A percentile compares a stretch with the other conserved stretches of the same genome.
These are phyloP conservation scores for Oryzias celebensis DNA, from an alignment of 2,113 vertebrate genomes.

Conservation along the genomic window DNA sequence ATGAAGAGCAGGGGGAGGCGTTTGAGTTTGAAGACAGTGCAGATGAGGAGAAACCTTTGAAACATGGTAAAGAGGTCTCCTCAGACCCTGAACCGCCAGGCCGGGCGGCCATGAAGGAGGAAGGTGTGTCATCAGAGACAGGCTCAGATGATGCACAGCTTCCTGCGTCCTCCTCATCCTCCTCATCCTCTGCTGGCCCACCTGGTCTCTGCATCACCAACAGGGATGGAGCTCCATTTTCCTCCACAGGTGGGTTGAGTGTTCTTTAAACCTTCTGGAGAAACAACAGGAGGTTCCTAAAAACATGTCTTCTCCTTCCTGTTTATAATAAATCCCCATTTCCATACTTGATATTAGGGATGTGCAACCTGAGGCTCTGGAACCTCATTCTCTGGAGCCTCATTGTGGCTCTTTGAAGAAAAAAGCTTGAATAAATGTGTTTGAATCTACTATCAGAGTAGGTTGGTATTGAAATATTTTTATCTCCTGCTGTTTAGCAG, in stretches of 20 bases:
- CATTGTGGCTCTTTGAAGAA: too few species aligned
- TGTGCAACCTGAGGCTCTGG: too few species aligned
- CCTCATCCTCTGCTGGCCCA: constrained; percentile 46
- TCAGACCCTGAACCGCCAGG: not conserved
- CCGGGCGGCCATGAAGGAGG: constrained; percentile 18
- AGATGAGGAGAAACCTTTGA: constrained; percentile 45
- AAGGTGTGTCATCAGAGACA: constrained; percentile 3
- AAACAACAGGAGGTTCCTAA: too few species aligned
- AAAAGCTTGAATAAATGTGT: too few species aligned
- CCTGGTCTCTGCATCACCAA: constrained; percentile 12
- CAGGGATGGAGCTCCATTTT: constrained; percentile 3
- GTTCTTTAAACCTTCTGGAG: too few species aligned
- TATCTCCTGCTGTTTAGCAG: too few species aligned
- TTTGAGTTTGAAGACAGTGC: constrained; percentile 65
- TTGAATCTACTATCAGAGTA: too few species aligned
- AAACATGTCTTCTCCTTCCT: too few species aligned
- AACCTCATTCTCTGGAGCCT: too few species aligned
- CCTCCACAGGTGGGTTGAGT: constrained; percentile 38
- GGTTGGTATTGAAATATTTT: too few species aligned
- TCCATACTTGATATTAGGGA: too few species aligned
- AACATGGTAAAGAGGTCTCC: constrained; percentile 12
- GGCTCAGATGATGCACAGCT: not conserved
- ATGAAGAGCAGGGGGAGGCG: constrained; percentile 68
- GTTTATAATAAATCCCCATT: too few species aligned
- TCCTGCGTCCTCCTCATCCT: constrained; percentile 13